Percentiles rank a stretch among this genome's conserved stretches.
phyloP scores from a whole-genome alignment of 2,888 invertebrate genomes.

The Malacosoma neustria region DNA sequence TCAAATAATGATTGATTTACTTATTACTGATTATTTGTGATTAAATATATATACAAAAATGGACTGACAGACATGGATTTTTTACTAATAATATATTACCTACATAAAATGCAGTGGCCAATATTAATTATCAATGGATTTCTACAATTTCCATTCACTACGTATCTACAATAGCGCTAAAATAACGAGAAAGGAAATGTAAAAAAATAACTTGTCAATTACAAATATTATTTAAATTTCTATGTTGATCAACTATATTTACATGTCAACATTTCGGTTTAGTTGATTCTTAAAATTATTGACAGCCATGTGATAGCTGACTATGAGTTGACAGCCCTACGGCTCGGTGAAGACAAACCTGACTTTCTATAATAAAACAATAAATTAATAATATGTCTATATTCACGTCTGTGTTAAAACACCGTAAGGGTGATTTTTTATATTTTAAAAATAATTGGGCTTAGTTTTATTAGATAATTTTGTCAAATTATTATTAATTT shows the following conservation, averaged over 20 bases:
- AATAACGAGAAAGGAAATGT: conserved; percentile 58
- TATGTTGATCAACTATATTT: conserved; percentile 72
- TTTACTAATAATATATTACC: not conserved
- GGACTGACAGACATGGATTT: not conserved
- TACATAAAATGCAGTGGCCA: not conserved
- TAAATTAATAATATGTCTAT: too few species aligned
- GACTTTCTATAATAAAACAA: conserved; percentile 24
- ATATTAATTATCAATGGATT: not conserved
- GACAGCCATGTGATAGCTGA: conserved; percentile 76
- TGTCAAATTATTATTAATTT: too few species aligned
- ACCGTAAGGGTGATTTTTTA: too few species aligned
- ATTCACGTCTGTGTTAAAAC: too few species aligned
- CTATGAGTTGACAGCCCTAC: conserved; percentile 61
- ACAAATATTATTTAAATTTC: conserved; percentile 63
- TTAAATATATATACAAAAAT: conserved; percentile 8
- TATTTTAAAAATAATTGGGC: too few species aligned
- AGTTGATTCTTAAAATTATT: conserved; percentile 70
- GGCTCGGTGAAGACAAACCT: conserved; percentile 62
- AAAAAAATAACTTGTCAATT: conserved; percentile 72
- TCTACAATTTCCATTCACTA: not conserved
- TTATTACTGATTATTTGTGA: not conserved
- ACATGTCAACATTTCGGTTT: conserved; percentile 69
- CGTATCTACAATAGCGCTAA: conserved; percentile 25
- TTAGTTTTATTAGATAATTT: too few species aligned
- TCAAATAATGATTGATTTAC: not conserved